These are phyloP conservation scores for Characodon lateralis DNA, from an alignment of 2,797 vertebrate genomes.

Conservation along the genomic window DNA sequence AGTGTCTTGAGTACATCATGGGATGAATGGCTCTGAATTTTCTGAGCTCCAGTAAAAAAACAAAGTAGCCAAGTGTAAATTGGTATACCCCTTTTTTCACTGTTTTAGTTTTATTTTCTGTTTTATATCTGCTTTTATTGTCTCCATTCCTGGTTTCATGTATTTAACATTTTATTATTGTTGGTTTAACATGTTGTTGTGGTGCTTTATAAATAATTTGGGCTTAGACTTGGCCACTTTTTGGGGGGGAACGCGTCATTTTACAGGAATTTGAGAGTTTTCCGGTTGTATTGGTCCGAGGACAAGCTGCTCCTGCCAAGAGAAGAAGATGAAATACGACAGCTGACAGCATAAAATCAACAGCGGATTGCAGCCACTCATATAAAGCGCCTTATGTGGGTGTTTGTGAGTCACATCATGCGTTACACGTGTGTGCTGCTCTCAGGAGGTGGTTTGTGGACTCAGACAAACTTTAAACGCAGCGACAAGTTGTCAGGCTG, in stretches of 20 bases:
- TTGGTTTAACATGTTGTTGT: neutral
- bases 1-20: too few relatives aligned
- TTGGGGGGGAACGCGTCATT: neutral
- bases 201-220: neutral
- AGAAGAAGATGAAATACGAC: constrained; percentile 8
- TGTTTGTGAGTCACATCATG: constrained; percentile 1
- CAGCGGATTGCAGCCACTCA: neutral
- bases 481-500: constrained; percentile 1
- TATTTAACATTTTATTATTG: neutral
- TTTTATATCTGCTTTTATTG: too few relatives aligned
- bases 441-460: constrained; percentile 5
- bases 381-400: constrained; percentile 1
- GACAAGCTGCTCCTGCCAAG: constrained; percentile 2
- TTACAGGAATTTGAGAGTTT: neutral
- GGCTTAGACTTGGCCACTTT: neutral
- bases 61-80: neutral
- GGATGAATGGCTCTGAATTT: neutral
- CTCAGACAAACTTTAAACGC: neutral
- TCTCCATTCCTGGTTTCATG: neutral
- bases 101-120: neutral
- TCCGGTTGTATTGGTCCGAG: neutral
- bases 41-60: neutral
- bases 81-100: neutral
- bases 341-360: constrained; percentile 3
- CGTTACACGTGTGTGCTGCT: neutral